Conservation (phyloP, 2,797 vertebrate genomes). For the Morelia viridis region DNA sequence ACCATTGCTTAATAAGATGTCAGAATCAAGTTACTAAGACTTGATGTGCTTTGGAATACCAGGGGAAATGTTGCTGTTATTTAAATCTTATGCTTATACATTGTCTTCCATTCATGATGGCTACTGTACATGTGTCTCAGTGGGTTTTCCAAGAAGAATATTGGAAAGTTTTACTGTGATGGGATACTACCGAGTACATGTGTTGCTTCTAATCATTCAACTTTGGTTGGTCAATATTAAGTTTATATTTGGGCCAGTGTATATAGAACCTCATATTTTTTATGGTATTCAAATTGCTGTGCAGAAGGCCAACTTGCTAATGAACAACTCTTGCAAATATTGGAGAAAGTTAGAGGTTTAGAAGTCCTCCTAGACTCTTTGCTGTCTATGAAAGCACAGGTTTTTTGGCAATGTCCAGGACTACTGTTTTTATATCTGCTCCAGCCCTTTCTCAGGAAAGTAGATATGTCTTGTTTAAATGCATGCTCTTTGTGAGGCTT, state of each 20-base stretch:
- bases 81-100: neutral
- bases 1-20: neutral
- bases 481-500: neutral
- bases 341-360: neutral
- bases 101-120: neutral
- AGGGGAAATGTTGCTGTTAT: neutral
- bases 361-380: neutral
- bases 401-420: neutral
- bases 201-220: neutral
- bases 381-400: neutral
- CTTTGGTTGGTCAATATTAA: neutral
- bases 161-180: slow-evolving; percentile 15
- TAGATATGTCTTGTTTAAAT: neutral
- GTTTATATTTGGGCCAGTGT: neutral
- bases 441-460: neutral
- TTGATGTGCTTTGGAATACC: neutral
- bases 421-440: neutral
- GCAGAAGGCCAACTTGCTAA: neutral
- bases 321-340: neutral
- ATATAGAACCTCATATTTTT: neutral
- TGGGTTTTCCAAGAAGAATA: neutral
- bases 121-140: neutral
- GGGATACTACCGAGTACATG: neutral
- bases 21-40: neutral
- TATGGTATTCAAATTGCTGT: neutral